Percentiles rank a stretch among this genome's conserved stretches.
Conservation (phyloP, 2,797 vertebrate species). For the Scarus forsteni region DNA sequence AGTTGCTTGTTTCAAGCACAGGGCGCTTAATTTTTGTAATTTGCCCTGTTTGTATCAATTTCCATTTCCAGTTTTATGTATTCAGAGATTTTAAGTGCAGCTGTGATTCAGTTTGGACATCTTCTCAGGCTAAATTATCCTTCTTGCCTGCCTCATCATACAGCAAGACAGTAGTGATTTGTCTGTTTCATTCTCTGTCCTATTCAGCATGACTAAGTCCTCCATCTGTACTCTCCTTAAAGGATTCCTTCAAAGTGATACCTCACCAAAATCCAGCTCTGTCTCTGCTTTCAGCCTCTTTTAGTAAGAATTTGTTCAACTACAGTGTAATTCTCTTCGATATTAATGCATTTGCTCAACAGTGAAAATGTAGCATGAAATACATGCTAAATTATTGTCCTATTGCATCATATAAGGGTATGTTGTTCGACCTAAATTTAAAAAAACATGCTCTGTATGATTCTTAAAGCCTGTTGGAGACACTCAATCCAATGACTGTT, state of each 20-base stretch:
- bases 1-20: not conserved
- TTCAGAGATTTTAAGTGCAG: slow-evolving; percentile 23
- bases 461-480: too few species aligned
- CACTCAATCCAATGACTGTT: too few species aligned
- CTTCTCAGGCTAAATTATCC: slow-evolving; percentile 19
- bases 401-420: not conserved
- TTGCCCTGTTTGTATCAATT: not conserved
- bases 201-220: slow-evolving; percentile 34
- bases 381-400: not conserved
- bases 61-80: slow-evolving; percentile 5
- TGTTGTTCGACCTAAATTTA: not conserved
- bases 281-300: slow-evolving; percentile 14
- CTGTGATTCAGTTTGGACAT: slow-evolving; percentile 45
- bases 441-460: too few species aligned
- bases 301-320: slow-evolving; percentile 7
- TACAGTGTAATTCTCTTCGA: not conserved
- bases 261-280: slow-evolving; percentile 26
- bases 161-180: slow-evolving; percentile 40
- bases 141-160: slow-evolving; percentile 24
- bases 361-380: not conserved
- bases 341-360: not conserved
- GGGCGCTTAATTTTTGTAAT: slow-evolving; percentile 7
- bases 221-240: slow-evolving; percentile 33
- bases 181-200: slow-evolving; percentile 35
- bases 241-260: slow-evolving; percentile 34